Conservation (phyloP, 2,113 vertebrate genomes). For the Neopipo cinnamomea region DNA sequence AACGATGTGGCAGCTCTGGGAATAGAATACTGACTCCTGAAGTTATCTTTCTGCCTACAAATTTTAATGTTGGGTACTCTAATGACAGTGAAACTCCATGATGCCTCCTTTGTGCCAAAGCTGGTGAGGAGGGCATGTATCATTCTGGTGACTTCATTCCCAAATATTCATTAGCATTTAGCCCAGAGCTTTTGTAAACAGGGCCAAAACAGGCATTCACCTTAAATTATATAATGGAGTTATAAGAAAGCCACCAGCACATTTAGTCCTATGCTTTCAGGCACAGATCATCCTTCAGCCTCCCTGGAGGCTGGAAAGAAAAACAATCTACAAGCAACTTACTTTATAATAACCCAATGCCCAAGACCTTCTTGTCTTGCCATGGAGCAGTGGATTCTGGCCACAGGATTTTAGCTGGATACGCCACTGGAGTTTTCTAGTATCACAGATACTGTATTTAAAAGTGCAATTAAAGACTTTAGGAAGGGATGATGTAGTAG, state of each 20-base stretch:
- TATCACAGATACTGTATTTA: neutral
- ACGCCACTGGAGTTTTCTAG: neutral
- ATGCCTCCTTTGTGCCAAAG: neutral
- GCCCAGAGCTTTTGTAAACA: neutral
- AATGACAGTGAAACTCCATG: neutral
- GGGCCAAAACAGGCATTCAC: neutral
- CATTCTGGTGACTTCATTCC: neutral
- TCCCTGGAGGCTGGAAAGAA: neutral
- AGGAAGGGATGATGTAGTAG: neutral
- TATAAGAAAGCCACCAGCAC: neutral
- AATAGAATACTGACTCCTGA: neutral
- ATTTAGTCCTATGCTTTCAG: neutral
- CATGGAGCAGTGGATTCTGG: neutral
- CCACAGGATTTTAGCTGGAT: neutral
- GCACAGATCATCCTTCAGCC: neutral
- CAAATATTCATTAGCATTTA: neutral
- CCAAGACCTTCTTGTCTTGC: neutral
- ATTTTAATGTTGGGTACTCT: neutral
- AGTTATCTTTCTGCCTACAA: neutral
- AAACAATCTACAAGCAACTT: neutral
- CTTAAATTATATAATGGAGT: neutral
- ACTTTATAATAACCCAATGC: neutral
- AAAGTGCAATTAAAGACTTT: neutral
- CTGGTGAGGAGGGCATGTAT: accelerated
- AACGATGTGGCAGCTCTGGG: neutral